Evolutionary conservation across 1,140 invertebrate species (phyloP), one percentile per base, ranked within the genome.

Genomic region (Heliconius nattereri): DNA sequence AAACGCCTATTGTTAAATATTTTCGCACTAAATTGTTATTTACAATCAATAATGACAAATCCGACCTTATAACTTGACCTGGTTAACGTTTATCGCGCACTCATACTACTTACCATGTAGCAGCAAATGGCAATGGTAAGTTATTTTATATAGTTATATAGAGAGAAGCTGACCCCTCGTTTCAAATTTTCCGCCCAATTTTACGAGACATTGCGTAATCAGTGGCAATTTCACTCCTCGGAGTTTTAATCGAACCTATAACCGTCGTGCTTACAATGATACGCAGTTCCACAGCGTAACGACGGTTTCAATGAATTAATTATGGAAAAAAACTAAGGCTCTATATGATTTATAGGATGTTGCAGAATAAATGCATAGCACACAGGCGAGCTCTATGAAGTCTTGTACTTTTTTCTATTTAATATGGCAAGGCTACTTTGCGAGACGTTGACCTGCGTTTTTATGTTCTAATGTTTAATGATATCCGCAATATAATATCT

Each of bases 361-460:
- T 66, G 60, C 60, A 66, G 23, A 66, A 66, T 66, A 66, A 66
- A 29, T 66, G 60, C 60, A 66, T 66, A 66, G 26, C n/a, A 66
- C 60, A 66, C 60, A 29, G 19, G 60, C 60, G 13, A 29, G 60
- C 23, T 66, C 11, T 66, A 26, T 26, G 8, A 23, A 57, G 60
- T 66, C 26, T 66, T 66, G 26, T 66, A 66, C 60, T 66, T 66
- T 66, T 66, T 66, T 66, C 60, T 66, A 66, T 66, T 66, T 66
- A 26, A 26, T 66, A 66, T 66, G 60, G 60, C 60, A 23, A 66
- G 23, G 26, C 60, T 66, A 66, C 60, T 66, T 66, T 29, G 60
- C 60, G 29, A 9, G n/a, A n/a, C 60, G 23, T 66, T 66, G 60
- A 66, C 60, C 60, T 26, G n/a, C 23, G 60, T 66, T 66, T 66